Evolutionary conservation across 2,888 invertebrate species (phyloP).

Genomic region (Pachydiplax longipennis): DNA sequence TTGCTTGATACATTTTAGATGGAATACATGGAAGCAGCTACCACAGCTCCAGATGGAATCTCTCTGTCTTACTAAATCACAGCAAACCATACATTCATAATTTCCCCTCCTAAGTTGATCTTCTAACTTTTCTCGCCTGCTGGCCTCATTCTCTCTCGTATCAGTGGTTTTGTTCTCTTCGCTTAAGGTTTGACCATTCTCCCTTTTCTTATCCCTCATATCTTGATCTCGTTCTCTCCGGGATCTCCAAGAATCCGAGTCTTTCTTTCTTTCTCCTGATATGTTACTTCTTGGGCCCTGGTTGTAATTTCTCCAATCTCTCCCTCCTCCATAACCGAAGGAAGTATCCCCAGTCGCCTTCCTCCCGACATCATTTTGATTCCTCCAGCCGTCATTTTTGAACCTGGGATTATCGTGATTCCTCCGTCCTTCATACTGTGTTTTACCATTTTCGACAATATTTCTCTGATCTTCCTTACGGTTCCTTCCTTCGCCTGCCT

Average conservation of each 20-base stretch:
- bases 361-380: neutral
- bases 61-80: slow-evolving; percentile 80
- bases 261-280: neutral
- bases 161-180: neutral
- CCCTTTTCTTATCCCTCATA: neutral
- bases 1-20: slow-evolving; percentile 86
- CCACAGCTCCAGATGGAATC: slow-evolving; percentile 90
- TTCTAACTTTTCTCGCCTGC: slow-evolving; percentile 83
- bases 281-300: neutral
- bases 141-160: slow-evolving; percentile 65
- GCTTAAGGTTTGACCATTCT: neutral
- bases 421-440: neutral
- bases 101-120: slow-evolving; percentile 82
- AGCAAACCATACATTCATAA: slow-evolving; percentile 95
- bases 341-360: neutral
- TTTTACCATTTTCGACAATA: neutral
- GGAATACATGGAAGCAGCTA: slow-evolving; percentile 92
- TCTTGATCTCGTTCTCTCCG: slow-evolving; percentile 6
- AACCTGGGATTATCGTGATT: neutral
- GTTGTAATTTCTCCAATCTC: neutral
- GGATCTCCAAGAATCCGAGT: neutral
- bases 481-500: neutral
- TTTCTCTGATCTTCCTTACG: neutral
- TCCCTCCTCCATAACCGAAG: neutral
- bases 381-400: neutral